Evolutionary conservation across 2,113 vertebrate species (phyloP).

Genomic region (Cathartes aura): DNA sequence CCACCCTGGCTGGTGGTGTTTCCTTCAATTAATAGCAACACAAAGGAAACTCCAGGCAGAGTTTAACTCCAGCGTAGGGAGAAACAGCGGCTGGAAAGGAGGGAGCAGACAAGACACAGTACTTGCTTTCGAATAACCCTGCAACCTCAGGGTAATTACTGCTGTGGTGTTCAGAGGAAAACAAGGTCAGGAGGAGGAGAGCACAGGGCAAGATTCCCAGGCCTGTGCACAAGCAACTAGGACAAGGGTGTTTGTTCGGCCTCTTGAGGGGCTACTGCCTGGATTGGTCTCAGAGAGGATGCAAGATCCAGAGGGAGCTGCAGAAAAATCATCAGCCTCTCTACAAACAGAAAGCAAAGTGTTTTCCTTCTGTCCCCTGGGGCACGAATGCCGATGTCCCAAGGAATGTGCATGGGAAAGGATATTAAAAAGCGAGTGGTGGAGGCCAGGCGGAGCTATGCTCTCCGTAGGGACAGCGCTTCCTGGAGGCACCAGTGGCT

Average conservation of each 20-base stretch:
- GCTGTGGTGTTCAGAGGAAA: conserved; percentile 30
- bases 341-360: conserved; percentile 44
- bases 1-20: not conserved
- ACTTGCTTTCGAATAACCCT: conserved; percentile 60
- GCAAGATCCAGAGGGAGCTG: conserved; percentile 1
- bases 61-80: not conserved
- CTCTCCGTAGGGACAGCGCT: not conserved
- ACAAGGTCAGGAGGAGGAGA: conserved; percentile 42
- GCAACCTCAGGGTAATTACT: conserved; percentile 52
- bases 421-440: not conserved
- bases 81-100: not conserved
- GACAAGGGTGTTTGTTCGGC: conserved; percentile 26
- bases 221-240: conserved; percentile 14
- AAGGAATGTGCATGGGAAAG: conserved; percentile 9
- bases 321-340: conserved; percentile 18
- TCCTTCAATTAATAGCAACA: not conserved
- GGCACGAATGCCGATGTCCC: not conserved
- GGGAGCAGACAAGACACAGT: not conserved
- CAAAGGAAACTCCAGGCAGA: not conserved
- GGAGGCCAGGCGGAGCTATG: not conserved
- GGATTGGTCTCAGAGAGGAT: not conserved
- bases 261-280: not conserved
- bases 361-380: conserved; percentile 33
- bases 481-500: not conserved
- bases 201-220: conserved; percentile 22